Base-by-base conservation (phyloP, 2,113 vertebrate genomes). In the Sceloporus undulatus region DNA sequence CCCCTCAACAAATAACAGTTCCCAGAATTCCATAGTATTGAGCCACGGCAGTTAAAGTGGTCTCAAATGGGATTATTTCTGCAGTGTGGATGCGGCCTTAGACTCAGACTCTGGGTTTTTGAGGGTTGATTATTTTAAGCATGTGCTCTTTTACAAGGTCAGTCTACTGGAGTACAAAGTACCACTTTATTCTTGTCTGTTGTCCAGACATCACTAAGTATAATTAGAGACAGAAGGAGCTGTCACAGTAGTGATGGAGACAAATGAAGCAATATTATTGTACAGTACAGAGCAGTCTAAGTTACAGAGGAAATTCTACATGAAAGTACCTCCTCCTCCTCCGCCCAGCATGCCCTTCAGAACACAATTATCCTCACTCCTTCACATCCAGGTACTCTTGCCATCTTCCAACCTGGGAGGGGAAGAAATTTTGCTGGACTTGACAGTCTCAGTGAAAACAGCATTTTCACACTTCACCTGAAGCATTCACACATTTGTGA, bases 141-240 rank as follows among this genome's bases (percentile, higher is more conserved):
- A 80, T 88, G 40, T 11, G 13, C 2, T 89, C 90, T 84, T 34
- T 85, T 86, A 65, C 34, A 90, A 89, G 38, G 84, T 91, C 85
- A 89, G 1, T 87, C 70, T 84, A 85, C 81, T 90, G 27, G n/a
- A 19, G 40, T 89, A 5, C 18, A 91, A 74, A 84, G 73, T 90
- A 81, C 19, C 65, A 81, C 62, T 84, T 23, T 82, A 52, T 81
- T 91, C 77, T 56, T 91, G 9, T 0, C 0, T 9, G 77, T 92
- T 89, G n/a, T 38, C 90, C 70, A 90, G 40, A 38, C 34, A 38
- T 88, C 4, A 5, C 83, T 92, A 93, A 76, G 29, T 59, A 25
- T 86, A 92, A 89, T 88, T 91, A 93, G 66, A 82, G 84, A 90
- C 91, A 34, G 73, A 52, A 93, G 91, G 74, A 87, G 65, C 88